A percentile compares a stretch with the other conserved stretches of the same genome.
Conservation (phyloP, 1,140 invertebrate species). For the Archivesica marissinica region DNA sequence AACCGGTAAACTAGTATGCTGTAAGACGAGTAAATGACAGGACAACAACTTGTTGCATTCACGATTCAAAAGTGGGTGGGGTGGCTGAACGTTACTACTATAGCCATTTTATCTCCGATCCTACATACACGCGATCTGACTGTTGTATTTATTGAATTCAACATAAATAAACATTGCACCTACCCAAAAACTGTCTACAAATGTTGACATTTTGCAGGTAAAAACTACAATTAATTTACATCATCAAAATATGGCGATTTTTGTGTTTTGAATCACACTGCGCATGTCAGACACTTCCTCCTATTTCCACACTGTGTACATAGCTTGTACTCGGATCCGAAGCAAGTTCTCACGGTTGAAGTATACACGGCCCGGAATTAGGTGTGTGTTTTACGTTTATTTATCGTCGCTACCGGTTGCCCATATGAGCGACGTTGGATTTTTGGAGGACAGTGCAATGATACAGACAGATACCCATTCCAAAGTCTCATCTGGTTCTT, state of each 20-base stretch:
- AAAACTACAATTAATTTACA: neutral
- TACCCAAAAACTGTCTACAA: conserved; percentile 39
- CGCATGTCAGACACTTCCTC: conserved; percentile 42
- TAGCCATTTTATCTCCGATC: neutral
- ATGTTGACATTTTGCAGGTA: conserved; percentile 3
- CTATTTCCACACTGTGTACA: neutral
- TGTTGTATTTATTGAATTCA: neutral
- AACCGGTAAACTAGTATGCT: too few species aligned
- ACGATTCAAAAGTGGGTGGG: conserved; percentile 1
- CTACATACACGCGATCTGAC: neutral
- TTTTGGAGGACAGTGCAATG: too few species aligned
- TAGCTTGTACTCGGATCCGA: neutral
- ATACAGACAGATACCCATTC: too few species aligned
- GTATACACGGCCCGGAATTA: too few species aligned
- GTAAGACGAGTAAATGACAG: too few species aligned
- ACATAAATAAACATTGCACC: neutral
- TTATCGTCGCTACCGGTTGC: too few species aligned
- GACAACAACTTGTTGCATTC: conserved; percentile 7
- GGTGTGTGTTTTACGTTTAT: too few species aligned
- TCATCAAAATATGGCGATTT: conserved; percentile 46
- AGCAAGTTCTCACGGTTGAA: too few species aligned
- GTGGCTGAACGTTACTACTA: neutral
- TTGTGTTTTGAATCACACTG: conserved; percentile 12
- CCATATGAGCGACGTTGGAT: too few species aligned
- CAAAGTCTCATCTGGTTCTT: too few species aligned